phyloP scores from a whole-genome alignment of 2,113 vertebrate species.

The Ceyx melanurus region DNA sequence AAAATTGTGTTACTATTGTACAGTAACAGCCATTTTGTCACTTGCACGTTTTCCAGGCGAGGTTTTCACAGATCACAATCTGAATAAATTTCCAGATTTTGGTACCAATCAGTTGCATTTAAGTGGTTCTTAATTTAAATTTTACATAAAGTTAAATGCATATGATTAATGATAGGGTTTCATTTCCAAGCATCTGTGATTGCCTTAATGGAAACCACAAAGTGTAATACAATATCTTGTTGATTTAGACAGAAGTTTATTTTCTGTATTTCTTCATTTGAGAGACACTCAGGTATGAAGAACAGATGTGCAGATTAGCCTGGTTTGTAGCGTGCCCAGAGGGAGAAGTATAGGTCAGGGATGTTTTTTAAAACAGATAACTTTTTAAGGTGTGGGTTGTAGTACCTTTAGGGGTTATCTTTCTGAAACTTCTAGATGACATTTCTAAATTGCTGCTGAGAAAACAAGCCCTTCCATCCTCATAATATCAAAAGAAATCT shows the following conservation, averaged over 20 bases:
- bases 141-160: not conserved
- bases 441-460: conserved; percentile 69
- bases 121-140: not conserved
- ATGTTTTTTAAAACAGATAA: conserved; percentile 42
- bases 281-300: conserved; percentile 44
- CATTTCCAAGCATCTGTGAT: not conserved
- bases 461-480: conserved; percentile 54
- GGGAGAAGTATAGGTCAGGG: conserved; percentile 21
- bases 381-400: not conserved
- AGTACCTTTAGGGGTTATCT: conserved; percentile 30
- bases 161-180: not conserved
- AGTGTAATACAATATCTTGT: conserved; percentile 11
- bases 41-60: not conserved
- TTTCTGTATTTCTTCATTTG: conserved; percentile 48
- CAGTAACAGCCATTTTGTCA: not conserved
- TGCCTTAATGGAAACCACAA: not conserved
- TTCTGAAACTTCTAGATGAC: conserved; percentile 39
- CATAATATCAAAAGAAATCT: conserved; percentile 67
- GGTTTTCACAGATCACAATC: not conserved
- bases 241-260: conserved; percentile 27
- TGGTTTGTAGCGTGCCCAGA: conserved; percentile 6
- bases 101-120: not conserved
- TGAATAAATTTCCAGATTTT: not conserved
- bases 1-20: not conserved
- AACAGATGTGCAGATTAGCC: conserved; percentile 46